Evolutionary conservation across 2,888 invertebrate species (phyloP), one percentile per base, ranked within the genome.

Genomic region (Villa cingulata): DNA sequence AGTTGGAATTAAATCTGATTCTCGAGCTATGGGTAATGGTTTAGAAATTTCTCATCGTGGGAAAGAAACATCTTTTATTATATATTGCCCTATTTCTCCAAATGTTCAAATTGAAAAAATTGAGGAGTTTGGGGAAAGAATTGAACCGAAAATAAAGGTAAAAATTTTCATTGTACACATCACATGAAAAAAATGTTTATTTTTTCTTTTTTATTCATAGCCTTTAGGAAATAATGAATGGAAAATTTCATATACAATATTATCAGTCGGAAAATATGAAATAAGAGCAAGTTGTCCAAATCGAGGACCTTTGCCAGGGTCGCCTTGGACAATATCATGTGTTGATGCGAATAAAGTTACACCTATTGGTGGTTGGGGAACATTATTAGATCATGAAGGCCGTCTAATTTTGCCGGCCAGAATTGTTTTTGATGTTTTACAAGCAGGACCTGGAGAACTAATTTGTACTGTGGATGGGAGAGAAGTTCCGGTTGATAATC

Each of bases 231-330:
- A 75, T 64, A 85, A 87, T 1, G 85, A 88, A 55, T 94, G 87
- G 78, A 81, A 84, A 52, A 88, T 94, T 42, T 84, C 88, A 0
- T 97, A 94, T 68, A 81, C 85, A 2, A 94, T 96, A 0, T 78
- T 85, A 1, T 88, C 89, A 59, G 86, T 90, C n/a, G 96, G 96
- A 1, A 76, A 84, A 37, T 95, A 91, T 63, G 90, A 92, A 65
- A 81, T 95, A 32, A 74, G 86, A 52, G 84, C 96, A 54, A 83
- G 81, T 56, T 80, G 80, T 27, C 62, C 73, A 0, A 67, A 72
- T 41, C 65, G 66, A 46, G 79, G 77, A 37, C 80, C 78, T 32
- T 60, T 82, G 55, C 76, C 81, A 37, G 87, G 88, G 1, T 87
- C 87, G 46, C 89, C 89, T 0, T 89, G 86, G 76, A 84, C 84